Base-by-base conservation (phyloP, 2,888 invertebrate species). In the Prenolepis imparis region DNA sequence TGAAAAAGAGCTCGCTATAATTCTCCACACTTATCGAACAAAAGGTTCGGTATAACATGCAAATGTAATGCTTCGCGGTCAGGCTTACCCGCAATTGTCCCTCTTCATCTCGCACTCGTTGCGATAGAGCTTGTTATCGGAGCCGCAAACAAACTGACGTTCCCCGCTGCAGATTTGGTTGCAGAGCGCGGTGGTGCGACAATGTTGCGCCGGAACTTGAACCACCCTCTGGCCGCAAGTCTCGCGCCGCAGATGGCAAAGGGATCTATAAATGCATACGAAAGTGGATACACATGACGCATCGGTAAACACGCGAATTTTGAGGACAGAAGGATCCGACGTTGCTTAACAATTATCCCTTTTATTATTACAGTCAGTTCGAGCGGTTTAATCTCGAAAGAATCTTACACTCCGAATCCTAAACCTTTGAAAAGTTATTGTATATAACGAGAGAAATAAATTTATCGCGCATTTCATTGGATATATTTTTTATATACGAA, bases 41-140 rank as follows among this genome's bases (percentile, higher is more conserved):
- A 80, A 44, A 59, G 44, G 36, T 48, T 11, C 24, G 11, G 15
- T 32, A 24, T 70, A 78, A 59, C 18, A 3, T 28, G 73, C 68
- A 68, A 77, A 67, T n/a, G 55, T 36, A 28, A 44, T 18, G 18
- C 39, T 57, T 12, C 36, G 36, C 74, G 68, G 68, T 68, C 39
- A 41, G 61, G 91, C 95, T 95, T 92, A 97, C 97, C 97, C 98
- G 95, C 98, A 98, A 93, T 98, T 98, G 93, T 97, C 97, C 93
- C 97, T 96, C 95, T 97, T 98, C 98, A 98, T 98, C 93, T 98
- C 97, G 93, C 98, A 98, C 95, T 98, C 98, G 94, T 97, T 98
- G 92, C 97, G 97, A 95, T 98, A 98, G 94, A 98, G 97, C 93
- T 98, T 97, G 95, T 98, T 98, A 95, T 98, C 98, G 11, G 98